phyloP scores from a whole-genome alignment of 37 sponge, comb jelly and placozoan species.

The Geodia barretti region DNA sequence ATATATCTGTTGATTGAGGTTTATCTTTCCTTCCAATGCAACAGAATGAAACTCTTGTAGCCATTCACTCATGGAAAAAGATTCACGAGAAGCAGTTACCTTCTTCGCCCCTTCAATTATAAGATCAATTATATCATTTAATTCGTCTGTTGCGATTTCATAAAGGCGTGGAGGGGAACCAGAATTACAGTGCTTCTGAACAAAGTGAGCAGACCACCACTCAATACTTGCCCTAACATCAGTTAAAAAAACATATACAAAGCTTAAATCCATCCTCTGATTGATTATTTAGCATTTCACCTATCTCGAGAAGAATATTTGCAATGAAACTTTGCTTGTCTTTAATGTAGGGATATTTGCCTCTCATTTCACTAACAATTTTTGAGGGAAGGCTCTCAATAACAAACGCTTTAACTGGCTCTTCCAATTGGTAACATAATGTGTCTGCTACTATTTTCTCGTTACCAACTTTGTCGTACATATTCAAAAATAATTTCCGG shows the following conservation, averaged over 20 bases:
- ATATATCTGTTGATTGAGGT: too few species aligned
- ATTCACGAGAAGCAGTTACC: neutral
- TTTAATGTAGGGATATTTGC: neutral
- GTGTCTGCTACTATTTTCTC: slow-evolving; percentile 10
- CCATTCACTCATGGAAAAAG: too few species aligned
- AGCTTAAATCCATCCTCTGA: too few species aligned
- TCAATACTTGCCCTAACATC: neutral
- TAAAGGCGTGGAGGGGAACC: neutral
- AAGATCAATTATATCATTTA: too few species aligned
- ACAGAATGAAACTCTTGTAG: too few species aligned
- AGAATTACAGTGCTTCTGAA: neutral
- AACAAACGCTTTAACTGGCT: neutral
- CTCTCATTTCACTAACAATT: slow-evolving; percentile 14
- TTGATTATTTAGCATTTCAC: neutral
- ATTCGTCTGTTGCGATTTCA: neutral
- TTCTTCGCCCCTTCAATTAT: neutral
- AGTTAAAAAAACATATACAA: neutral
- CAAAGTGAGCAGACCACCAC: neutral
- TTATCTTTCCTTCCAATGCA: too few species aligned
- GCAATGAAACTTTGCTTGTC: slow-evolving; percentile 3
- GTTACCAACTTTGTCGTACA: neutral
- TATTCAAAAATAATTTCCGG: neutral
- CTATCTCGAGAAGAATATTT: slow-evolving; percentile 5
- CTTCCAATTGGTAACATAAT: neutral
- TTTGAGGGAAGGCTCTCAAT: neutral